Conservation (phyloP, 1,140 invertebrate species). For the Saccostrea cuccullata region DNA sequence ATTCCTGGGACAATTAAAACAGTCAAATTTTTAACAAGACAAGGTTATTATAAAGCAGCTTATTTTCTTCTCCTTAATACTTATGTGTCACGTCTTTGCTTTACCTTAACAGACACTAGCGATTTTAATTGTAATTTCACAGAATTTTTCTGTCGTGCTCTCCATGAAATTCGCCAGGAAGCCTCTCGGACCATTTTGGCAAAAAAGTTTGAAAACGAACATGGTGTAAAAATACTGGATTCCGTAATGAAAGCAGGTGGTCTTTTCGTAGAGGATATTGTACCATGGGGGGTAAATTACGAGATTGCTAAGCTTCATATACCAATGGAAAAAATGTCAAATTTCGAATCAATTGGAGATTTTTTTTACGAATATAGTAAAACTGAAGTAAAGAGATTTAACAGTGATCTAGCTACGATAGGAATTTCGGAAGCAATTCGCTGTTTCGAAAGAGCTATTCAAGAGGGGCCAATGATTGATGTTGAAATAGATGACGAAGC, state of each 20-base stretch:
- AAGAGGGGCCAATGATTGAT: background rate
- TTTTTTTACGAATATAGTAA: constrained; percentile 9
- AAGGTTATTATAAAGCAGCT: background rate
- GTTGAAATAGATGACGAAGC: background rate
- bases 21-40: background rate
- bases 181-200: background rate
- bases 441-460: constrained; percentile 3
- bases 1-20: background rate
- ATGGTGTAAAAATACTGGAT: background rate
- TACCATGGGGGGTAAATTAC: background rate
- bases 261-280: background rate
- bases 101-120: background rate
- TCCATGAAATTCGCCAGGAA: background rate
- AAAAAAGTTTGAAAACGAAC: background rate
- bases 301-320: background rate
- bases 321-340: background rate
- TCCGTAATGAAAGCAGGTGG: background rate
- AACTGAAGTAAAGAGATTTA: background rate
- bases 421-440: background rate
- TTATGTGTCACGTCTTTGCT: background rate
- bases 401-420: background rate
- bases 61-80: background rate
- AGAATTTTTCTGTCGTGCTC: constrained; percentile 6
- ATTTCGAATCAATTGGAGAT: background rate
- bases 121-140: background rate